phyloP scores from a whole-genome alignment of 2,888 invertebrate species.

The Lingula anatina region DNA sequence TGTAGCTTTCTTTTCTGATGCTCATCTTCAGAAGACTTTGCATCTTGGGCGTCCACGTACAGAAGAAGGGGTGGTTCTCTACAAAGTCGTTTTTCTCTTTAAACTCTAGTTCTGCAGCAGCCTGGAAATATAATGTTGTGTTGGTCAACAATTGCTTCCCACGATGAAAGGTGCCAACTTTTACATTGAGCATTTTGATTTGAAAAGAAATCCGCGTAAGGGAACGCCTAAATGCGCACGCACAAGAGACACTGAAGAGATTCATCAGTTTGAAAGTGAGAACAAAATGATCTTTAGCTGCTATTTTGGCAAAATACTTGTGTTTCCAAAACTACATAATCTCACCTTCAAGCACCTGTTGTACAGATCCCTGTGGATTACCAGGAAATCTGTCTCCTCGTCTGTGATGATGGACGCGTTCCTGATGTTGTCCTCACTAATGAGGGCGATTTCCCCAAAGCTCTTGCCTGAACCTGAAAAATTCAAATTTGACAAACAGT shows the following conservation, averaged over 20 bases:
- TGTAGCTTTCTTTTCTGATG: constrained; percentile 32
- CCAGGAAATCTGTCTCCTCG: constrained; percentile 34
- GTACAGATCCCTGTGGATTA: constrained; percentile 39
- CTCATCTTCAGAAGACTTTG: constrained; percentile 42
- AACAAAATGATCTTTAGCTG: too few species aligned
- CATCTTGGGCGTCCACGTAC: constrained; percentile 29
- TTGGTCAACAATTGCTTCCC: background rate
- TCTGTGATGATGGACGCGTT: constrained; percentile 42
- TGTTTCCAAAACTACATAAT: too few species aligned
- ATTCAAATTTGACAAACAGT: background rate
- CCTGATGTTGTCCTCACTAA: constrained; percentile 30
- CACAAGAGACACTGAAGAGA: too few species aligned
- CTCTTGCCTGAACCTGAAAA: constrained; percentile 33
- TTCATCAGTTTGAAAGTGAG: too few species aligned
- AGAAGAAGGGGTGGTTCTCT: constrained; percentile 37
- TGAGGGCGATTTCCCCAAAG: constrained; percentile 44
- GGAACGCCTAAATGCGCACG: too few species aligned
- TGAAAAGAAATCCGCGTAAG: too few species aligned
- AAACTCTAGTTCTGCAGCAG: constrained; percentile 35
- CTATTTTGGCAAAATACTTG: too few species aligned
- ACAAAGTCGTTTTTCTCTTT: constrained; percentile 34
- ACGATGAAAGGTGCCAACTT: too few species aligned
- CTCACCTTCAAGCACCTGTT: constrained; percentile 36
- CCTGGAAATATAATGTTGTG: constrained; percentile 15
- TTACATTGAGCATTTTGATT: too few species aligned